Evolutionary conservation across 2,888 invertebrate species (phyloP).

Genomic region (Tinea semifulvella): DNA sequence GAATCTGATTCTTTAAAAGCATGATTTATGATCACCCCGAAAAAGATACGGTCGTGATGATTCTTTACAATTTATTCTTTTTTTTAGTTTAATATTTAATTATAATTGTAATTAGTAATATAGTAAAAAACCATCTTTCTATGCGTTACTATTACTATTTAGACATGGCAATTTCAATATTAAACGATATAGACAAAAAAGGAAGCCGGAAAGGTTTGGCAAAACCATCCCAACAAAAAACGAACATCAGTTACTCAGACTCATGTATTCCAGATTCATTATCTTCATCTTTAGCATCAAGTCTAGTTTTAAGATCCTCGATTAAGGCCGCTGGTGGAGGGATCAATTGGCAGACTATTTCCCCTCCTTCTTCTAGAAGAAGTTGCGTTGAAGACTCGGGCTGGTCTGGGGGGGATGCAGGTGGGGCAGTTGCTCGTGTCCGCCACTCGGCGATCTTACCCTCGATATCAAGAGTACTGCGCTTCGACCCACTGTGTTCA

Average conservation of each 20-base stretch:
- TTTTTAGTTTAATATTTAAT: too few relatives aligned
- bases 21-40: too few relatives aligned
- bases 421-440: conserved; percentile 30
- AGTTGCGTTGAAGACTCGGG: conserved; percentile 30
- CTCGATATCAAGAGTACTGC: conserved; percentile 62
- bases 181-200: too few relatives aligned
- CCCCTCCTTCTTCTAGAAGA: conserved; percentile 41
- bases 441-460: conserved; percentile 61
- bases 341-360: conserved; percentile 45
- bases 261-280: conserved; percentile 59
- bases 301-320: conserved; percentile 50
- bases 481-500: conserved; percentile 47
- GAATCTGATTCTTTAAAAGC: too few relatives aligned
- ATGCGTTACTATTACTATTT: too few relatives aligned
- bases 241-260: conserved; percentile 35
- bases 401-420: conserved; percentile 20
- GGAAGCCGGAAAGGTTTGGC: too few relatives aligned
- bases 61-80: too few relatives aligned
- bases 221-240: too few relatives aligned
- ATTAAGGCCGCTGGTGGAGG: conserved; percentile 38
- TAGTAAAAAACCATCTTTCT: too few relatives aligned
- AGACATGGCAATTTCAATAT: too few relatives aligned
- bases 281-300: conserved; percentile 57
- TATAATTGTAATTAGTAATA: too few relatives aligned
- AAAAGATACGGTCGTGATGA: too few relatives aligned